phyloP scores from a whole-genome alignment of 1,140 invertebrate genomes.

The Hormaphis cornu region DNA sequence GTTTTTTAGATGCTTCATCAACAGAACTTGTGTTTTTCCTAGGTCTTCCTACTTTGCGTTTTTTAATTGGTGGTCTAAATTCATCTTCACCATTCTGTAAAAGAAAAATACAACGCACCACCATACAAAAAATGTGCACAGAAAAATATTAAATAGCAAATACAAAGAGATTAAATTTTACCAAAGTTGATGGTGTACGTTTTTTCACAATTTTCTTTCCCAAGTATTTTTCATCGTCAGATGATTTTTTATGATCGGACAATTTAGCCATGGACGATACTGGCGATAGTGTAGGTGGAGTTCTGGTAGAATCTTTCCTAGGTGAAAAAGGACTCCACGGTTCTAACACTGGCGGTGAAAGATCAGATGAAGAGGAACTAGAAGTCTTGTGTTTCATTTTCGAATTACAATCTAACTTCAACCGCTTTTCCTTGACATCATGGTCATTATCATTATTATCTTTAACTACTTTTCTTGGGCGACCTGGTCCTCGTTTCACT shows the following conservation, averaged over 20 bases:
- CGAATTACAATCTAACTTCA: conserved; percentile 13
- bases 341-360: conserved; percentile 24
- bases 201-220: conserved; percentile 4
- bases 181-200: conserved; percentile 6
- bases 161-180: background rate
- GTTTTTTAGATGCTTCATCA: background rate
- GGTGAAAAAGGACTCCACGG: conserved; percentile 20
- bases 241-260: background rate
- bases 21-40: background rate
- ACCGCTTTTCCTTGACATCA: background rate
- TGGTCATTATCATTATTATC: background rate
- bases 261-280: background rate
- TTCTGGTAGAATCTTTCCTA: conserved; percentile 8
- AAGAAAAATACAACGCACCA: too few species aligned
- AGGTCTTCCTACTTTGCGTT: conserved; percentile 23
- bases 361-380: conserved; percentile 19
- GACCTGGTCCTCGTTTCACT: conserved; percentile 16
- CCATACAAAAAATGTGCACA: too few species aligned
- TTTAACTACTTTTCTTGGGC: conserved; percentile 14
- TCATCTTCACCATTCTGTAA: conserved; percentile 13
- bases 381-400: conserved; percentile 2
- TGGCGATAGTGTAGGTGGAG: conserved; percentile 16
- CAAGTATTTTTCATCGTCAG: background rate
- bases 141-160: background rate
- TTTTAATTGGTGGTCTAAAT: conserved; percentile 13